Evolutionary conservation across 2,888 invertebrate species (phyloP), one percentile per base, ranked within the genome.

Genomic region (Tricholauxania praeusta): DNA sequence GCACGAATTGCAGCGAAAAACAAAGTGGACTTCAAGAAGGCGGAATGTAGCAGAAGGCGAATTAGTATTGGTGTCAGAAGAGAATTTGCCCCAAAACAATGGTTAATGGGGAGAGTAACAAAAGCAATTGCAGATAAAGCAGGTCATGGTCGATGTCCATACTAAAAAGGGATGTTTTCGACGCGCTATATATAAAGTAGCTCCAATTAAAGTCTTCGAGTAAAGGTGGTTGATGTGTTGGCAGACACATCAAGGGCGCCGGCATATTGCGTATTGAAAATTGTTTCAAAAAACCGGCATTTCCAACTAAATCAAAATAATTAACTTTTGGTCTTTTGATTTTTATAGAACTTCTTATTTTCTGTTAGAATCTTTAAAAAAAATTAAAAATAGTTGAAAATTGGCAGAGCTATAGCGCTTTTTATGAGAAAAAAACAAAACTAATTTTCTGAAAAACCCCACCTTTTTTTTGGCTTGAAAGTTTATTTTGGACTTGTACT

Each of bases 21-120:
- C 70, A 22, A 73, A 73, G n/a, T 77, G 75, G 72, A 72, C 53
- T 12, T 67, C 64, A 14, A 71, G 68, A 59, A 67, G 69, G 17
- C 49, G 68, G 17, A 75, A 76, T 65, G n/a, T 74, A 51, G 32
- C 19, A 59, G 71, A 72, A 28, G 74, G 73, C 17, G 71, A 76
- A 49, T 28, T 76, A 71, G 71, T 73, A 12, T 63, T 73, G 28
- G 62, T 68, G 1, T 49, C 49, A 12, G 74, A 74, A 51, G 74
- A 74, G 15, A 74, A 72, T 64, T 32, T 68, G 47, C 71, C 70
- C 68, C 64, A 12, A 65, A 70, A 39, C 55, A 60, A 39, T 69
- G 72, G 64, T 52, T 64, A 52, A 64, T 69, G 17, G 66, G 19
- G 6, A 52, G 55, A 66, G 53, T 66, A 12, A 39, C n/a, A 17